These are phyloP conservation scores for Clarias fuscus DNA, from an alignment of 2,797 vertebrate genomes.

Conservation along the genomic window DNA sequence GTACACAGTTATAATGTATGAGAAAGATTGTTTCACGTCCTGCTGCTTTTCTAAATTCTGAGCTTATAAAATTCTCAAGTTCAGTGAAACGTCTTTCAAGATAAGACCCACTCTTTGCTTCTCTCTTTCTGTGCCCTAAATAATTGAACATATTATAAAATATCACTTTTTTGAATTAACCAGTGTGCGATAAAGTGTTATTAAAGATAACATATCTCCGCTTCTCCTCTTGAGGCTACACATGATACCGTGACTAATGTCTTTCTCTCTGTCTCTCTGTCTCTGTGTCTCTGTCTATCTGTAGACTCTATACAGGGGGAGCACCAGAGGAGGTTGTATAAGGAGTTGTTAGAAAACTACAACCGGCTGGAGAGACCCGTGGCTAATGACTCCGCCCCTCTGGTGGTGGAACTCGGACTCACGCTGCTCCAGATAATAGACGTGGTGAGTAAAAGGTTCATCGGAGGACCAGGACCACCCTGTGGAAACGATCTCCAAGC, in stretches of 20 bases:
- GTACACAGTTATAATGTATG: too few relatives aligned
- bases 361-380: slow-evolving; percentile 86
- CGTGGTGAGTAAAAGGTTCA: slow-evolving; percentile 75
- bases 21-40: too few relatives aligned
- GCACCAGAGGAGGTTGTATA: slow-evolving; percentile 85
- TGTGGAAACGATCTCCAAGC: neutral
- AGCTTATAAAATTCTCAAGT: neutral
- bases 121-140: neutral
- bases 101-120: neutral
- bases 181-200: neutral
- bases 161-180: neutral
- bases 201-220: neutral
- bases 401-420: slow-evolving; percentile 84
- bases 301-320: slow-evolving; percentile 81
- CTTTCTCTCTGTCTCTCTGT: neutral
- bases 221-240: neutral
- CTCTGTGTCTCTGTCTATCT: neutral
- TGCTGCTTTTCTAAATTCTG: too few relatives aligned
- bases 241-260: too few relatives aligned
- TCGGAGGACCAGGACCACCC: too few relatives aligned
- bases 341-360: slow-evolving; percentile 81
- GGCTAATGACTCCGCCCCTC: slow-evolving; percentile 82
- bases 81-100: neutral
- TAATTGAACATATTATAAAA: neutral
- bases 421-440: slow-evolving; percentile 91